phyloP scores from a whole-genome alignment of 2,888 invertebrate species.

The Mechanitis messenoides region DNA sequence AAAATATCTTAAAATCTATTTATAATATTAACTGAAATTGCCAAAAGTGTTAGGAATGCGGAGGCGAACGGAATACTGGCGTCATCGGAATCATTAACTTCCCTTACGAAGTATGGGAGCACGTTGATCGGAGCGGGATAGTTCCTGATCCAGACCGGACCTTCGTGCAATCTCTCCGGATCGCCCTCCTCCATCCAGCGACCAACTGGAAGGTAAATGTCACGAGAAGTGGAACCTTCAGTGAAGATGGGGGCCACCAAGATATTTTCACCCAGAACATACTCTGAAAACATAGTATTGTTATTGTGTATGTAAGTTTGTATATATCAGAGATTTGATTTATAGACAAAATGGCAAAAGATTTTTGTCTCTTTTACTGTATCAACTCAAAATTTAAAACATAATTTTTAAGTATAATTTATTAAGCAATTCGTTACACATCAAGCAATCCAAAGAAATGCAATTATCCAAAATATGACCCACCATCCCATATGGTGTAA shows the following conservation, averaged over 20 bases:
- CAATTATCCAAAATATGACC: conserved; percentile 22
- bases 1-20: too few species aligned
- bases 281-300: conserved; percentile 75
- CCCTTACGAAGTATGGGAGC: conserved; percentile 81
- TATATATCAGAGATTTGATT: too few species aligned
- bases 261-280: conserved; percentile 84
- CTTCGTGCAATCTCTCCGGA: conserved; percentile 56
- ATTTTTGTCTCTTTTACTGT: too few species aligned
- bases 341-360: too few species aligned
- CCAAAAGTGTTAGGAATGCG: conserved; percentile 39
- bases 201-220: conserved; percentile 86
- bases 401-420: too few species aligned
- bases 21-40: conserved; percentile 8
- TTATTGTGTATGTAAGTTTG: background rate
- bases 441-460: too few species aligned
- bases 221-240: conserved; percentile 77
- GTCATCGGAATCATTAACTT: conserved; percentile 26
- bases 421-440: too few species aligned
- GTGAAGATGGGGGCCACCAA: conserved; percentile 86
- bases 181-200: conserved; percentile 82
- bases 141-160: conserved; percentile 78
- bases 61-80: conserved; percentile 36
- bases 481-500: conserved; percentile 76
- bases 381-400: too few species aligned
- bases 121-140: conserved; percentile 81